phyloP scores from a whole-genome alignment of 1,140 invertebrate species.

The Latrodectus geometricus region DNA sequence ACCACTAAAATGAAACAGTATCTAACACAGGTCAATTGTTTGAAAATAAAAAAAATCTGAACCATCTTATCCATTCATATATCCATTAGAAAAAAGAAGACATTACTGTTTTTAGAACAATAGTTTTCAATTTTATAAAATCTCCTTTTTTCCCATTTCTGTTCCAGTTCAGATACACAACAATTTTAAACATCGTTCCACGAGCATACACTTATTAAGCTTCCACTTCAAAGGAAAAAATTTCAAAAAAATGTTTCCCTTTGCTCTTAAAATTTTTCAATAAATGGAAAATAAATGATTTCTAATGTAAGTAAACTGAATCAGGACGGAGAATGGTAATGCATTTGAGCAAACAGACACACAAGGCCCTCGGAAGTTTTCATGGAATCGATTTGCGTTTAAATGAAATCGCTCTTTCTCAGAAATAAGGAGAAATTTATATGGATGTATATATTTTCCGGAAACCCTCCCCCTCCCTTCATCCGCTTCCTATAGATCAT shows the following conservation, averaged over 20 bases:
- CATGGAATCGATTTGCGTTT: slow-evolving; percentile 35
- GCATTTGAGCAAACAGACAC: neutral
- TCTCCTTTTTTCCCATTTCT: neutral
- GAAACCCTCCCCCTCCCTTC: neutral
- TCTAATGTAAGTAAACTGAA: slow-evolving; percentile 39
- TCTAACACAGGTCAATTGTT: too few species aligned
- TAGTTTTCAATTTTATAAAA: neutral
- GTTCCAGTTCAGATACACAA: slow-evolving; percentile 6
- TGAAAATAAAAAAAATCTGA: too few species aligned
- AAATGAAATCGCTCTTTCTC: slow-evolving; percentile 27
- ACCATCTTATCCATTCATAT: too few species aligned
- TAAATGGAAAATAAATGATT: slow-evolving; percentile 35
- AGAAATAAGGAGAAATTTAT: slow-evolving; percentile 16
- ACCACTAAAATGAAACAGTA: too few species aligned
- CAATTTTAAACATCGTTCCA: slow-evolving; percentile 33
- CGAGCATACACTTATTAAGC: slow-evolving; percentile 7
- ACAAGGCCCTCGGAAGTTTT: neutral
- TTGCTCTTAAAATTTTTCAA: slow-evolving; percentile 38
- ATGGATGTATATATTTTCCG: slow-evolving; percentile 8
- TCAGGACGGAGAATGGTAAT: slow-evolving; percentile 12
- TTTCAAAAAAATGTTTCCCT: slow-evolving; percentile 7
- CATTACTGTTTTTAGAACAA: neutral
- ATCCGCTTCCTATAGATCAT: neutral
- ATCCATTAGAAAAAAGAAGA: too few species aligned
- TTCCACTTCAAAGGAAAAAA: neutral